Conservation (phyloP, 2,797 vertebrate genomes). For the Eremophila alpestris region DNA sequence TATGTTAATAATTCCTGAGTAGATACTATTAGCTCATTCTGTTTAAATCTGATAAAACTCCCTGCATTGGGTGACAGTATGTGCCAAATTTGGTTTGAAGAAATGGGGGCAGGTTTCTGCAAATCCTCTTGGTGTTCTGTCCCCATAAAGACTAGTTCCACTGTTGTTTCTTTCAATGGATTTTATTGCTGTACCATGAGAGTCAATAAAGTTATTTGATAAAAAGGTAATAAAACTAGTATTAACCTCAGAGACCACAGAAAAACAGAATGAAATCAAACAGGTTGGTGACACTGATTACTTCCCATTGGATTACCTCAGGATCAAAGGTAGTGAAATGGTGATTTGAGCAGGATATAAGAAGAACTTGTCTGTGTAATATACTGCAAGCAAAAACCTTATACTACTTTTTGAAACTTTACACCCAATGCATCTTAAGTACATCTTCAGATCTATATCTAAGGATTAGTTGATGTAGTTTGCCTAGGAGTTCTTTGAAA, state of each 20-base stretch:
- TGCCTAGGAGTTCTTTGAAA: neutral
- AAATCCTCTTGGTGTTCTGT: neutral
- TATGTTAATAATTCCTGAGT: neutral
- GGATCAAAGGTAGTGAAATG: constrained; percentile 42
- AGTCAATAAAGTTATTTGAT: constrained; percentile 6
- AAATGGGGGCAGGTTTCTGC: neutral
- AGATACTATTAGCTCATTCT: neutral
- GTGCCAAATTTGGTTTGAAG: neutral
- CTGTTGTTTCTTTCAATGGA: neutral
- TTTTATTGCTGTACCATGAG: neutral
- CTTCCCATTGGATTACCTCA: neutral
- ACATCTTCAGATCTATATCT: neutral
- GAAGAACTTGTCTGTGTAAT: neutral
- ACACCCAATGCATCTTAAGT: neutral
- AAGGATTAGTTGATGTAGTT: neutral
- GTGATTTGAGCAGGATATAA: neutral
- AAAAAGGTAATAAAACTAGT: constrained; percentile 50
- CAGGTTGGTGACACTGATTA: neutral
- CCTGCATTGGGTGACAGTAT: neutral
- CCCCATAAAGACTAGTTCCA: neutral
- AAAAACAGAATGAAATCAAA: constrained; percentile 40
- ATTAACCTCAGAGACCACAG: constrained; percentile 21
- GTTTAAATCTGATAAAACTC: neutral
- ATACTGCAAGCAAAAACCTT: neutral
- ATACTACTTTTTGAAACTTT: neutral